Base-by-base conservation (phyloP, 2,113 vertebrate species). In the Megaceryle maxima region DNA sequence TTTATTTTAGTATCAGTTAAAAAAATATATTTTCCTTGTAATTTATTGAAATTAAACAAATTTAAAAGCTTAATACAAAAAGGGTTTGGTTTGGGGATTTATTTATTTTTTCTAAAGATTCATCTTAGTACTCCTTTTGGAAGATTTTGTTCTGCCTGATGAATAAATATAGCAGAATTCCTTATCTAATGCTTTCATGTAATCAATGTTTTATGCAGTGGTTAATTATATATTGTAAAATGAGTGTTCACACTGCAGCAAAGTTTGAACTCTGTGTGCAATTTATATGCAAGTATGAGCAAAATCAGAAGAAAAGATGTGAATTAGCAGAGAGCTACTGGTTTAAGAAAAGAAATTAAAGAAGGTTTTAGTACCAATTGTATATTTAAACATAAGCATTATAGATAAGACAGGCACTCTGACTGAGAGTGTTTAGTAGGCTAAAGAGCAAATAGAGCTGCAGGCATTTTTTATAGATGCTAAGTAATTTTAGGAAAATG, bases 171-270 rank as follows among this genome's bases (percentile, higher is more conserved):
- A 77, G 9, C 7, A 53, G 64, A 83, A 64, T 87, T 93, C 39
- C 4, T 48, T 56, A n/a, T 43, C 21, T 73, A 83, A 43, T 37
- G 10, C 12, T 88, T 73, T 80, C 37, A 25, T 20, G 7, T 13
- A 82, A 84, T 92, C 19, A 84, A 73, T 90, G 25, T 89, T 96
- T 92, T 72, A 95, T 94, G 17, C 11, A 55, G 62, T 88, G 8
- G 11, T 83, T 88, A 86, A 88, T 87, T 92, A 88, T 64, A 78
- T 44, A 72, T 81, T 50, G 11, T n/a, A 78, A 92, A 94, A 88
- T 64, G 37, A 33, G 5, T 26, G 4, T 56, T 96, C 86, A 76
- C 48, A 50, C 25, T 48, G 41, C 5, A 82, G 21, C 29, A 19
- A 25, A 57, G 44, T 76, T 68, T 77, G 33, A 70, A 91, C 3